Evolutionary conservation across 30 jellyfish, hydroid and myxozoan species (phyloP).

Genomic region (Aurelia coerulea): DNA sequence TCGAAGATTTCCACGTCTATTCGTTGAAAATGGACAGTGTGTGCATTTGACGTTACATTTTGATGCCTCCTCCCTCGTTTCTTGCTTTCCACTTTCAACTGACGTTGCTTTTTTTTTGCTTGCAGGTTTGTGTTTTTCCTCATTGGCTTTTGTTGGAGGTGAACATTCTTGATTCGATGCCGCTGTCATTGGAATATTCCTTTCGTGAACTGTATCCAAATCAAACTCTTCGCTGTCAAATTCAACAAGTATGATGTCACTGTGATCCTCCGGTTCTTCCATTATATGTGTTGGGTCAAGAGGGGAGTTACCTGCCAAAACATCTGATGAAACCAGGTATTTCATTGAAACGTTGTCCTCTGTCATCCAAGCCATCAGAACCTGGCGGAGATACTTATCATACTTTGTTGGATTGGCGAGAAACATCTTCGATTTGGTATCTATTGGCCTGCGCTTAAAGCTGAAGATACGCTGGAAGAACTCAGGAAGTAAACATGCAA

Average conservation of each 20-base stretch:
- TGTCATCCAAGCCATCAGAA: constrained; percentile 1
- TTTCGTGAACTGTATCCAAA: neutral
- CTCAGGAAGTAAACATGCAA: constrained; percentile 3
- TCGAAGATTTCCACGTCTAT: constrained; percentile 2
- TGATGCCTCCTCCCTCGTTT: neutral
- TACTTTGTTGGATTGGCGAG: constrained; percentile 12
- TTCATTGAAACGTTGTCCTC: neutral
- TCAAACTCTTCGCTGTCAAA: neutral
- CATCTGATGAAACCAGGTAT: neutral
- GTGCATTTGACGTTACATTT: neutral
- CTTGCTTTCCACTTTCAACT: neutral
- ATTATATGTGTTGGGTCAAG: neutral
- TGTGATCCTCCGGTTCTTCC: neutral
- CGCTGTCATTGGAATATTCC: neutral
- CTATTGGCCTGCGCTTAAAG: neutral
- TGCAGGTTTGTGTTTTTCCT: neutral
- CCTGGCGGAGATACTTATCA: constrained; percentile 16
- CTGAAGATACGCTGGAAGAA: neutral
- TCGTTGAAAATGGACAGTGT: constrained; percentile 12
- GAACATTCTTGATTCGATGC: neutral
- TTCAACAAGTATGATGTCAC: constrained; percentile 1
- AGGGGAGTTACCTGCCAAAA: neutral
- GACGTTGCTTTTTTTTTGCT: neutral
- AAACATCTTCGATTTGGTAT: neutral
- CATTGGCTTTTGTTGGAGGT: neutral